These are phyloP conservation scores for Mnemiopsis leidyi DNA, from an alignment of 37 sponge, comb jelly and placozoan genomes.

Conservation along the genomic window DNA sequence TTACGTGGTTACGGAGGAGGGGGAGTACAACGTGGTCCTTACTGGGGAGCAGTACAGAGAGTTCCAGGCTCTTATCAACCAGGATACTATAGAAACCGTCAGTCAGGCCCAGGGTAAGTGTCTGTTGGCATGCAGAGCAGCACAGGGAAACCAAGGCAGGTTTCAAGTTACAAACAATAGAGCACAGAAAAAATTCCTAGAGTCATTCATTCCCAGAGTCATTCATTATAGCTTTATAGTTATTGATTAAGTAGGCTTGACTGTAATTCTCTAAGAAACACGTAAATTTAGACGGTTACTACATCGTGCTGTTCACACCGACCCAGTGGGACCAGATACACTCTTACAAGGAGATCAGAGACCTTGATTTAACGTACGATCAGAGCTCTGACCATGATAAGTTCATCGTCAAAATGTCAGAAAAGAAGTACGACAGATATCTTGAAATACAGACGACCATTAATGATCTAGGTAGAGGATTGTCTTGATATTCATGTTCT, in stretches of 20 bases:
- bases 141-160: too few species aligned
- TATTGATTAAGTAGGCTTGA: too few species aligned
- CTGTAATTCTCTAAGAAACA: too few species aligned
- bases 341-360: background rate
- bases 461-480: background rate
- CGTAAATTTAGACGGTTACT: background rate
- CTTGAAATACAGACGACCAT: conserved; percentile 13
- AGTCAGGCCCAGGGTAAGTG: background rate
- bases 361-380: background rate
- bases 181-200: too few species aligned
- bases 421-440: conserved; percentile 16
- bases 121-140: too few species aligned
- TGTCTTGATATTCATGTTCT: too few species aligned
- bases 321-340: background rate
- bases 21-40: background rate
- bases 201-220: too few species aligned
- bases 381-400: background rate
- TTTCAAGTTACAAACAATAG: too few species aligned
- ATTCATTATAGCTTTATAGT: too few species aligned
- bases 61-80: background rate
- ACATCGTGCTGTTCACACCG: background rate
- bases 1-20: background rate
- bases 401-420: conserved; percentile 25
- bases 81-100: background rate
- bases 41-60: background rate